These are phyloP conservation scores for Ginglymostoma cirratum DNA, from an alignment of 2,113 vertebrate genomes.

Conservation along the genomic window DNA sequence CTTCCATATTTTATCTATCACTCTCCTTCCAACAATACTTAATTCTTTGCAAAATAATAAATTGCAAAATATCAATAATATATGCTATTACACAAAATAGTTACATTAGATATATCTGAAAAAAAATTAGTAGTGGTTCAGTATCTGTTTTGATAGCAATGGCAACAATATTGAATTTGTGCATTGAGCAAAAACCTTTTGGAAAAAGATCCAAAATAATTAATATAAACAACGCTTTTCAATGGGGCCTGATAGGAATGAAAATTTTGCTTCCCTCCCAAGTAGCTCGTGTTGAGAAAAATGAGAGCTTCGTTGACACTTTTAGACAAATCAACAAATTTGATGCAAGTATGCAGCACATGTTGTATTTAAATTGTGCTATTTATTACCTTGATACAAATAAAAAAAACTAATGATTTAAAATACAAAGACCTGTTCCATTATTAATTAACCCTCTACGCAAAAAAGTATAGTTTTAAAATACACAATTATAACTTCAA, in stretches of 20 bases:
- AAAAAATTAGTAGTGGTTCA: neutral
- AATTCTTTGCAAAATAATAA: neutral
- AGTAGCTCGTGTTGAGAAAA: neutral
- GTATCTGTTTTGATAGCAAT: neutral
- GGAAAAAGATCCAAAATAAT: neutral
- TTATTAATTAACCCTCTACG: neutral
- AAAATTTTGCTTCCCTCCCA: neutral
- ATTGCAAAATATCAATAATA: neutral
- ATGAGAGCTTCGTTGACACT: neutral
- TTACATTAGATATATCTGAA: neutral
- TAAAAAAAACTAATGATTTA: neutral
- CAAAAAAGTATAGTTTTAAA: neutral
- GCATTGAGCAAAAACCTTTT: neutral
- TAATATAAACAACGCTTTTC: neutral
- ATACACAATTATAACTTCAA: neutral
- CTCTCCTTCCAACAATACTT: neutral
- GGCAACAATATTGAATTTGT: neutral
- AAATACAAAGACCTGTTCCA: neutral
- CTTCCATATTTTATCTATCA: neutral
- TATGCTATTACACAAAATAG: neutral
- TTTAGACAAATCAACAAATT: neutral
- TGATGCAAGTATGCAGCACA: neutral
- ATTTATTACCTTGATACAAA: neutral
- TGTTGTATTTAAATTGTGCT: neutral
- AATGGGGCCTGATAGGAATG: neutral